Base-by-base conservation (phyloP, 2,888 invertebrate genomes). In the Ormia ochracea region DNA sequence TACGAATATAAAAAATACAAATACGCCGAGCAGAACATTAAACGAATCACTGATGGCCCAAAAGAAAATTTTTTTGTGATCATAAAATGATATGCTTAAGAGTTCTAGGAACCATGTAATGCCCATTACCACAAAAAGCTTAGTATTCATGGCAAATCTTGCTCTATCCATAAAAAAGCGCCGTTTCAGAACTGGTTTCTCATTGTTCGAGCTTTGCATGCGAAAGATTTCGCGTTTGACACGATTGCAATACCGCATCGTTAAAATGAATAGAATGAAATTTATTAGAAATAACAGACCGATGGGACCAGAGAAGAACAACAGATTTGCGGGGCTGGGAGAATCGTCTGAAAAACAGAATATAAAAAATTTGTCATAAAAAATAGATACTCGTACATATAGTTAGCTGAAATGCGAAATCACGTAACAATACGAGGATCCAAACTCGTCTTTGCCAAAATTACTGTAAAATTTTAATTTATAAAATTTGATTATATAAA, bases 121-220 rank as follows among this genome's bases (percentile, higher is more conserved):
- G 0, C 95, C 95, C 95, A 95, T 95, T 52, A 95, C 94, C 78
- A 95, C 90, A 90, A 94, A 95, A 1, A 95, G 89, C 86, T 95
- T 95, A 0, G 93, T 91, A 75, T 94, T 94, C 90, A 95, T 91
- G 31, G 92, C 89, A 82, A 94, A 93, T 85, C 94, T 94, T 14
- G 93, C 93, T 88, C 92, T 93, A 45, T 95, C 93, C 54, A 93
- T 91, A 58, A 92, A 91, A 85, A 94, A 94, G 75, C 91, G 91
- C 83, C 90, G 91, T 85, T 92, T 92, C 33, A 91, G 91, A 0
- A 92, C 91, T 54, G 91, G 91, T 63, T 92, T 94, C 4, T 92
- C 91, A 7, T 91, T 90, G 41, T 92, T 92, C 1, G 92, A 92
- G 36, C 93, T 93, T 83, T 93, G 93, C 90, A 94, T 92, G 23